Evolutionary conservation across 2,113 vertebrate species (phyloP).

Genomic region (Prionailurus bengalensis): DNA sequence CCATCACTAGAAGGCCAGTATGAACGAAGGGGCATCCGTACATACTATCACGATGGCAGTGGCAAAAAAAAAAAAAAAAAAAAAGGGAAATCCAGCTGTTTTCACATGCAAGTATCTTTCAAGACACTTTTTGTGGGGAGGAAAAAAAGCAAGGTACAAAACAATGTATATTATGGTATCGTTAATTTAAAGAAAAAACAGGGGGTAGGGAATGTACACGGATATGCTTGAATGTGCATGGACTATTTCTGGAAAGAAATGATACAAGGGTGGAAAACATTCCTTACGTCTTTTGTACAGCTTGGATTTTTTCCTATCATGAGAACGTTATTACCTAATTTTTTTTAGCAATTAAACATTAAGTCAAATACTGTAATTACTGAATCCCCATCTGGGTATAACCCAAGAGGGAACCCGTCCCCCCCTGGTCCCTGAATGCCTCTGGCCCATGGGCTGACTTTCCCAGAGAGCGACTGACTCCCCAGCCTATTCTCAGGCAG

Average conservation of each 20-base stretch:
- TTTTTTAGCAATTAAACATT: not conserved
- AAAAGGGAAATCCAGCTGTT: not conserved
- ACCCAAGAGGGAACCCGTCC: not conserved
- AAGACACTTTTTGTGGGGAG: not conserved
- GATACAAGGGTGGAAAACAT: not conserved
- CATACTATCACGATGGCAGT: fast-evolving
- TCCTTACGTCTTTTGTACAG: not conserved
- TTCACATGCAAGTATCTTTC: not conserved
- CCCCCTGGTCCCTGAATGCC: not conserved
- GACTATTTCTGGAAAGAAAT: not conserved
- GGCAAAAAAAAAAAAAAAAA: not conserved
- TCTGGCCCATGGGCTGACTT: not conserved
- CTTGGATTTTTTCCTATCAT: not conserved
- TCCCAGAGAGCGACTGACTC: not conserved
- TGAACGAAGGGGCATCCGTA: not conserved
- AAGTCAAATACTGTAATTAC: not conserved
- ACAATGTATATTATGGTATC: not conserved
- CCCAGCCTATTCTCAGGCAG: not conserved
- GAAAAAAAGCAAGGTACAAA: not conserved
- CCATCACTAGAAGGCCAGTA: not conserved
- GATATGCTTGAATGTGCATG: not conserved
- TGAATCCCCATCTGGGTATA: not conserved
- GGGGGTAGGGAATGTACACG: not conserved
- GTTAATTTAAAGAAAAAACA: not conserved
- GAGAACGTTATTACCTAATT: not conserved